Percentiles rank a stretch among this genome's conserved stretches.
Conservation (phyloP, 1,140 invertebrate genomes). For the Hycleus phaleratus region DNA sequence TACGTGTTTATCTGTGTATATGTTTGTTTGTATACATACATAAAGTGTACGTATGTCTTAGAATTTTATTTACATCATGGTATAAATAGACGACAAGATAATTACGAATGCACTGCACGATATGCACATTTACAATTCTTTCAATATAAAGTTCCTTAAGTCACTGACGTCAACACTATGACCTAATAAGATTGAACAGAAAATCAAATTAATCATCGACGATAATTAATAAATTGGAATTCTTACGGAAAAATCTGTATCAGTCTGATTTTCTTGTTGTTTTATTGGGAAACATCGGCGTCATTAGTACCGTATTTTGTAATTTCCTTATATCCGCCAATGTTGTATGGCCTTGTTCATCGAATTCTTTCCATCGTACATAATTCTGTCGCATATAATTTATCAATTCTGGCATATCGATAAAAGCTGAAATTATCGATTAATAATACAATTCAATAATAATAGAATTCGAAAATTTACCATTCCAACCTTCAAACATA, state of each 20-base stretch:
- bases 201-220: background rate
- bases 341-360: constrained; percentile 64
- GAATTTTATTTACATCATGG: background rate
- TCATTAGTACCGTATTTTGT: constrained; percentile 34
- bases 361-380: constrained; percentile 79
- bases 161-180: constrained; percentile 35
- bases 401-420: constrained; percentile 85
- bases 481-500: constrained; percentile 96
- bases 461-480: constrained; percentile 50
- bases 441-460: constrained; percentile 6
- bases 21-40: constrained; percentile 23
- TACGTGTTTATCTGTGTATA: constrained; percentile 3
- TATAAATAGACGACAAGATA: background rate
- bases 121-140: constrained; percentile 31
- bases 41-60: constrained; percentile 6
- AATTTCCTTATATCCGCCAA: constrained; percentile 56
- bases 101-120: constrained; percentile 5
- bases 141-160: constrained; percentile 30
- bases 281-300: constrained; percentile 23
- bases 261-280: constrained; percentile 26
- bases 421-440: constrained; percentile 62
- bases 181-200: constrained; percentile 23
- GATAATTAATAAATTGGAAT: background rate
- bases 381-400: constrained; percentile 79
- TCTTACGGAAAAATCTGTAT: constrained; percentile 30